phyloP scores from a whole-genome alignment of 2,797 vertebrate genomes.

The Gymnopithys bicolor region DNA sequence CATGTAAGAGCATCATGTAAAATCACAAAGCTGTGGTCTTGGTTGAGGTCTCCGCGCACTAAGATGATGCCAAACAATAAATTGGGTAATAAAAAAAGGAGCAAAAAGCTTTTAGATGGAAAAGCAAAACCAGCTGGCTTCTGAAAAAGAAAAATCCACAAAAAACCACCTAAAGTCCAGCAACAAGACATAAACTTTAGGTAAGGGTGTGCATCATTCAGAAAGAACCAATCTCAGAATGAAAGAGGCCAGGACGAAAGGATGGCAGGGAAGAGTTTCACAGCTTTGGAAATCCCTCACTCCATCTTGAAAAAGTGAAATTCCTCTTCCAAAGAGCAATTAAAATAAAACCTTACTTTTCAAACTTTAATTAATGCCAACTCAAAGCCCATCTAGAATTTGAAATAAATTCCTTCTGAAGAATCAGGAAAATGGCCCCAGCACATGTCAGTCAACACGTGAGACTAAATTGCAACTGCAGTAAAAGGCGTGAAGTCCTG shows the following conservation, averaged over 20 bases:
- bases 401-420: background rate
- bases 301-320: background rate
- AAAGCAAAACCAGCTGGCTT: background rate
- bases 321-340: background rate
- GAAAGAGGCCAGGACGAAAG: background rate
- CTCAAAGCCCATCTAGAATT: background rate
- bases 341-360: background rate
- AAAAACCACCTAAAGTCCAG: rapidly evolving
- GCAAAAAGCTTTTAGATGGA: background rate
- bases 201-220: background rate
- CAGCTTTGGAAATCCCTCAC: background rate
- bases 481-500: background rate
- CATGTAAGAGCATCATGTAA: background rate
- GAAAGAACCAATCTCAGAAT: background rate
- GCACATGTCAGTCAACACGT: rapidly evolving
- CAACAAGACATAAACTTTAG: background rate
- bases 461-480: background rate
- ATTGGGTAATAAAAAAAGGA: background rate
- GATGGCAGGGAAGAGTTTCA: background rate
- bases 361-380: background rate
- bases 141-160: too few species aligned
- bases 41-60: background rate
- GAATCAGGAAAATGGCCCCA: background rate
- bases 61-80: background rate
- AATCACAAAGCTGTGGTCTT: background rate